Percentiles rank a stretch among this genome's conserved stretches.
Evolutionary conservation across 2,113 vertebrate genomes (phyloP).

Genomic region (Butorides virescens): DNA sequence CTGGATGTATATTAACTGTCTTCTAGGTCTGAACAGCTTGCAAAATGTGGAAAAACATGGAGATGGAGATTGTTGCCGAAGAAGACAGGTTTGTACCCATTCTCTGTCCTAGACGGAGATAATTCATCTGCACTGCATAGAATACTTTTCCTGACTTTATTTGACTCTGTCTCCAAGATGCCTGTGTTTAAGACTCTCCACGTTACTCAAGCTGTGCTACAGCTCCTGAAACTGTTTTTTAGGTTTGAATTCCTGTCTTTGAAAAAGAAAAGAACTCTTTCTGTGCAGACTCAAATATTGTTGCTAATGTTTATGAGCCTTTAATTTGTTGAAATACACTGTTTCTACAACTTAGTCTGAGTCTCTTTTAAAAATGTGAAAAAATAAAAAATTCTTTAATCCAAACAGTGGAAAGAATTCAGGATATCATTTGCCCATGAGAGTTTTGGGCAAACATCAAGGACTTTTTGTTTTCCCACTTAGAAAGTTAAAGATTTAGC

Average conservation of each 20-base stretch:
- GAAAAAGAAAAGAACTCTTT: neutral
- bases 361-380: neutral
- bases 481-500: neutral
- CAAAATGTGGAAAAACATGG: neutral
- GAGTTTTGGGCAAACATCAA: neutral
- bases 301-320: neutral
- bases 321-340: neutral
- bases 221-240: neutral
- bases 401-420: too few species aligned
- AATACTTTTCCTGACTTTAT: neutral
- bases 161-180: neutral
- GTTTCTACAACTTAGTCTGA: neutral
- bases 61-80: neutral
- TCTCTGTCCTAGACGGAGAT: neutral
- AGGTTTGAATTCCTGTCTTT: neutral
- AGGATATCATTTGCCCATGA: neutral
- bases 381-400: neutral
- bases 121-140: neutral
- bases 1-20: neutral
- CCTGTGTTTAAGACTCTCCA: neutral
- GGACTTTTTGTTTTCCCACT: neutral
- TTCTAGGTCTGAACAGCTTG: conserved; percentile 8
- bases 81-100: conserved; percentile 47
- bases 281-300: neutral
- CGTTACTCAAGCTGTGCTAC: neutral